A percentile compares a stretch with the other conserved stretches of the same genome.
Conservation (phyloP, 2,888 invertebrate species). For the Dicyrtomina minuta region DNA sequence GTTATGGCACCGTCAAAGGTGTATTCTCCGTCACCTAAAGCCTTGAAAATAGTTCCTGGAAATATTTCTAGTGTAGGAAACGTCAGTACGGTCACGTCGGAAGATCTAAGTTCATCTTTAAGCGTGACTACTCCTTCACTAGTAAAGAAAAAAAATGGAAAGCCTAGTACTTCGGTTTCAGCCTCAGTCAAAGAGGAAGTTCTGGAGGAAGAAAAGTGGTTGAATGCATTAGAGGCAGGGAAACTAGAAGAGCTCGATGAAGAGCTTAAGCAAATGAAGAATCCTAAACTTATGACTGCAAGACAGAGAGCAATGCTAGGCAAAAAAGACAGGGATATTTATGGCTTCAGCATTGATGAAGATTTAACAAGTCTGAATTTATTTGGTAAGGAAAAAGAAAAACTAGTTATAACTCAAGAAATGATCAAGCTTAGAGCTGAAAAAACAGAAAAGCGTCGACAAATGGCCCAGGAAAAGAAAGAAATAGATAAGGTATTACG, state of each 20-base stretch:
- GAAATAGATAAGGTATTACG: conserved; percentile 93
- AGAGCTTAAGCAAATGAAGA: conserved; percentile 88
- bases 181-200: conserved; percentile 24
- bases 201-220: conserved; percentile 85
- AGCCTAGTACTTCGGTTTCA: background rate
- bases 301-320: conserved; percentile 90
- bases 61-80: background rate
- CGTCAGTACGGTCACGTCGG: background rate
- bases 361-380: background rate
- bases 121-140: background rate
- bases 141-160: background rate
- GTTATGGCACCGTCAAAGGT: background rate
- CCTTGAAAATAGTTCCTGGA: background rate
- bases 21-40: conserved; percentile 1
- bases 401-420: conserved; percentile 91
- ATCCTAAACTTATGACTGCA: conserved; percentile 92
- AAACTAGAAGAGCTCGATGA: conserved; percentile 89
- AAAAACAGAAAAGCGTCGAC: conserved; percentile 86
- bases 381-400: conserved; percentile 61
- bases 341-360: conserved; percentile 6
- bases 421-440: conserved; percentile 86
- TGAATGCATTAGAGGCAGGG: conserved; percentile 91
- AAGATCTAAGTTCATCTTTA: background rate
- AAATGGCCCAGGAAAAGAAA: conserved; percentile 88
- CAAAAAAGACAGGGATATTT: conserved; percentile 62